Conservation (phyloP, 2,797 vertebrate genomes). For the Pangasius macronema region DNA sequence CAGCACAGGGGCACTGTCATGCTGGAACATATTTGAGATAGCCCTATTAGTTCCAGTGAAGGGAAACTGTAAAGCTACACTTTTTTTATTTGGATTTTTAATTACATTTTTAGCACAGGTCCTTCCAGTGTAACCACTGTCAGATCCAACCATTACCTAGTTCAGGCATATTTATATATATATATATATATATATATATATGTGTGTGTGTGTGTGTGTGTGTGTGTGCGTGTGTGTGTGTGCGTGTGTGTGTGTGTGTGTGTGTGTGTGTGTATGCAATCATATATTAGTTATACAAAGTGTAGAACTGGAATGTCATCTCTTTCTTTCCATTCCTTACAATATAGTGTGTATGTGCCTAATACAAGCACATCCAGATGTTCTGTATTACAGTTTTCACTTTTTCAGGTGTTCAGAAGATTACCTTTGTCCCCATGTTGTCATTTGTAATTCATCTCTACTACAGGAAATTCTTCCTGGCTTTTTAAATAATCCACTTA, state of each 20-base stretch:
- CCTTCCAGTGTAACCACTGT: background rate
- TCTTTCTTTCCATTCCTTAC: slow-evolving; percentile 10
- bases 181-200: too few species aligned
- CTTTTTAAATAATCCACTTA: background rate
- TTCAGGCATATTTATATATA: background rate
- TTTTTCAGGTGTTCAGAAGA: background rate
- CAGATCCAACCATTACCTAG: background rate
- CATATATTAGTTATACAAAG: too few species aligned
- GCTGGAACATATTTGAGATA: background rate
- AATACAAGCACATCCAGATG: slow-evolving; percentile 12
- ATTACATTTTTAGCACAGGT: background rate
- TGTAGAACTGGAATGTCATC: background rate
- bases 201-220: too few species aligned
- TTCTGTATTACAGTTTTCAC: background rate
- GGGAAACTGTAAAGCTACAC: background rate
- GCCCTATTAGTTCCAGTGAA: background rate
- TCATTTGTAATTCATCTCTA: background rate
- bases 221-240: too few species aligned
- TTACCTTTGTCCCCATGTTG: background rate
- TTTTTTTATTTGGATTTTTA: background rate
- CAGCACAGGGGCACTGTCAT: background rate
- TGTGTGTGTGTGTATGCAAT: too few species aligned
- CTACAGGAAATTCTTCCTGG: background rate
- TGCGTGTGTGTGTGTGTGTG: too few species aligned
- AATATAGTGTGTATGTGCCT: background rate